These are phyloP conservation scores for Nomada flava DNA, from an alignment of 2,888 invertebrate species.

Conservation along the genomic window DNA sequence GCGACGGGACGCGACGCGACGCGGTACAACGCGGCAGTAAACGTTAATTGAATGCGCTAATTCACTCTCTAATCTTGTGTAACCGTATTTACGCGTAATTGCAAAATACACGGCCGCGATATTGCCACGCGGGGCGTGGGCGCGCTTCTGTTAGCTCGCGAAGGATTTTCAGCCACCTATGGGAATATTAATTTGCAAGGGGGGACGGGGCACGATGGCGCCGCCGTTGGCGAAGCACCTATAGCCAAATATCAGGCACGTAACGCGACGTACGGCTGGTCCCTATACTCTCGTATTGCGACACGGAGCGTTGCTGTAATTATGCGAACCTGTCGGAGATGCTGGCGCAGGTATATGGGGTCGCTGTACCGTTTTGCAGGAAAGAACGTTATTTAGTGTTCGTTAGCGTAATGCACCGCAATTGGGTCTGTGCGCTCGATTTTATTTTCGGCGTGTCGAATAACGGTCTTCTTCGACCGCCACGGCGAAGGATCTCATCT, in stretches of 20 bases:
- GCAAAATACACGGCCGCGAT: conserved; percentile 78
- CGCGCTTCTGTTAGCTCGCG: conserved; percentile 50
- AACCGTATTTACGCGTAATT: conserved; percentile 81
- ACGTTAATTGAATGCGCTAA: conserved; percentile 83
- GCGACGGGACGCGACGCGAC: conserved; percentile 13
- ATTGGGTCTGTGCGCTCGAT: background rate
- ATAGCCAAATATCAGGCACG: conserved; percentile 61
- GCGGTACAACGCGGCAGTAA: conserved; percentile 72
- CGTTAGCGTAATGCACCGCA: background rate
- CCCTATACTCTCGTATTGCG: conserved; percentile 28
- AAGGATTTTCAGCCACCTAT: conserved; percentile 64
- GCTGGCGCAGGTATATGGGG: conserved; percentile 19
- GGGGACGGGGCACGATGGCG: background rate
- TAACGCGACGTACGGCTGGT: conserved; percentile 52
- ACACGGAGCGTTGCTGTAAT: conserved; percentile 34
- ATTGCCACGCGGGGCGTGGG: conserved; percentile 65
- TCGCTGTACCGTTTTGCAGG: background rate
- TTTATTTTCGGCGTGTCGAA: no score
- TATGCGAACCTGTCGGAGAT: conserved; percentile 32
- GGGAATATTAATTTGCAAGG: conserved; percentile 72
- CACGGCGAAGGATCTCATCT: no score
- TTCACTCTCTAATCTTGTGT: conserved; percentile 81
- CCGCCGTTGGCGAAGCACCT: conserved; percentile 53
- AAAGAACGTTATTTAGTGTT: conserved; percentile 28
- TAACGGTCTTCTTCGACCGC: no score